Conservation (phyloP, 2,797 vertebrate genomes). For the Channallabes apus region DNA sequence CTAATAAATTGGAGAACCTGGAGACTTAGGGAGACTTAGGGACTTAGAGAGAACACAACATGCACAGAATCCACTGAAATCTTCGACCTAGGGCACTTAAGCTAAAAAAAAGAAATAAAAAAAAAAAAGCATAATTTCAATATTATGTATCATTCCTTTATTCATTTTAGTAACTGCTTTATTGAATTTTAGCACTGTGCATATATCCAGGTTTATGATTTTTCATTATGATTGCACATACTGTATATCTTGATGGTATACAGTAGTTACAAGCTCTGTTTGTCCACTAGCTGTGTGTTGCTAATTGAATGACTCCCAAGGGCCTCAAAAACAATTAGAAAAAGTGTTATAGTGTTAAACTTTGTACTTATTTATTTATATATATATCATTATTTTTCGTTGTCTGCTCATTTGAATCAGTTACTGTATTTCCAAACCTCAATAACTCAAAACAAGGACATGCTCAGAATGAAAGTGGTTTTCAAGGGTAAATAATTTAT, state of each 20-base stretch:
- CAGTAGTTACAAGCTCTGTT: not conserved
- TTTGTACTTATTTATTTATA: not conserved
- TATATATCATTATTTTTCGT: not conserved
- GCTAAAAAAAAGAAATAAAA: too few species aligned
- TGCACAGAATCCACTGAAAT: not conserved
- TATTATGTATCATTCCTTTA: not conserved
- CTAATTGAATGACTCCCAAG: not conserved
- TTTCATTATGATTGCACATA: not conserved
- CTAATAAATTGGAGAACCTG: too few species aligned
- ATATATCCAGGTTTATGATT: conserved; percentile 14
- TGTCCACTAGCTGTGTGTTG: not conserved
- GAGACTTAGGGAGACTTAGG: not conserved
- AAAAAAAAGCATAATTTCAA: not conserved
- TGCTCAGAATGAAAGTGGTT: not conserved
- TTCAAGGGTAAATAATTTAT: not conserved
- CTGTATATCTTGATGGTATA: not conserved
- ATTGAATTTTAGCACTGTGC: conserved; percentile 13
- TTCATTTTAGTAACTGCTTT: not conserved
- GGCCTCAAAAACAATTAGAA: not conserved
- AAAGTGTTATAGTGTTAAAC: not conserved
- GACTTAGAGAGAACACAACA: not conserved
- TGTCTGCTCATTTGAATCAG: not conserved
- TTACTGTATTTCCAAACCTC: not conserved
- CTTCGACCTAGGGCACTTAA: too few species aligned
- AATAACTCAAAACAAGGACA: not conserved